Conservation (phyloP, 1,140 invertebrate genomes). For the Gonioctena quinquepunctata region DNA sequence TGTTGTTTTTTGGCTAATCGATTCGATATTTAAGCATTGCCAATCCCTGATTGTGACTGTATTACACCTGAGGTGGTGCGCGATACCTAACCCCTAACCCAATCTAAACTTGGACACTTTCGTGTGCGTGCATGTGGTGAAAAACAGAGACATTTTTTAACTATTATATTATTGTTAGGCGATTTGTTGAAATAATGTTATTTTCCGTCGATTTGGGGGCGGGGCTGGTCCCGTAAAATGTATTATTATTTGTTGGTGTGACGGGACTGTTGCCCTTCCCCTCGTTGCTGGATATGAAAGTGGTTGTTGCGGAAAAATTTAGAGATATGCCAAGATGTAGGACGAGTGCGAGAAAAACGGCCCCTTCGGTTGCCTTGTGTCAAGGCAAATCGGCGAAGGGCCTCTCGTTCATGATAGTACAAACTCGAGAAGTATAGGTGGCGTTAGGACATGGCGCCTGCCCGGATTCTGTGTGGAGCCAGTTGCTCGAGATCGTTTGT, state of each 20-base stretch:
- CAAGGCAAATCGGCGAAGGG: conserved; percentile 42
- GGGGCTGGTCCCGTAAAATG: conserved; percentile 26
- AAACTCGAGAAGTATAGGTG: conserved; percentile 52
- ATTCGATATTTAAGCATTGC: background rate
- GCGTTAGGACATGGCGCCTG: conserved; percentile 1
- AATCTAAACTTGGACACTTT: conserved; percentile 14
- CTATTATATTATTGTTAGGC: conserved; percentile 55
- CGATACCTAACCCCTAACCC: conserved; percentile 17
- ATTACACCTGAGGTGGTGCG: conserved; percentile 1
- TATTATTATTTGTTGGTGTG: conserved; percentile 45
- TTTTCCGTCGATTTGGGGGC: conserved; percentile 16
- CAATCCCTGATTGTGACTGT: background rate
- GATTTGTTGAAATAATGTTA: conserved; percentile 55
- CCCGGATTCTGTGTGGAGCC: background rate
- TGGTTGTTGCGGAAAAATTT: conserved; percentile 33
- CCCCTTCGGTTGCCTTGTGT: conserved; percentile 45
- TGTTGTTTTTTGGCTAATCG: too few relatives aligned
- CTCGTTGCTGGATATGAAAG: conserved; percentile 3
- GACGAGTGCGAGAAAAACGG: conserved; percentile 25
- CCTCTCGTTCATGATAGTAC: conserved; percentile 49
- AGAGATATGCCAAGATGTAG: conserved; percentile 4
- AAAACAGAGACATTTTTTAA: conserved; percentile 45
- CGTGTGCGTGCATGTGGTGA: conserved; percentile 41
- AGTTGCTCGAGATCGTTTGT: background rate
- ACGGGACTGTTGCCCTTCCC: conserved; percentile 19